phyloP scores from a whole-genome alignment of 2,797 vertebrate species.

The Hirundo rustica region DNA sequence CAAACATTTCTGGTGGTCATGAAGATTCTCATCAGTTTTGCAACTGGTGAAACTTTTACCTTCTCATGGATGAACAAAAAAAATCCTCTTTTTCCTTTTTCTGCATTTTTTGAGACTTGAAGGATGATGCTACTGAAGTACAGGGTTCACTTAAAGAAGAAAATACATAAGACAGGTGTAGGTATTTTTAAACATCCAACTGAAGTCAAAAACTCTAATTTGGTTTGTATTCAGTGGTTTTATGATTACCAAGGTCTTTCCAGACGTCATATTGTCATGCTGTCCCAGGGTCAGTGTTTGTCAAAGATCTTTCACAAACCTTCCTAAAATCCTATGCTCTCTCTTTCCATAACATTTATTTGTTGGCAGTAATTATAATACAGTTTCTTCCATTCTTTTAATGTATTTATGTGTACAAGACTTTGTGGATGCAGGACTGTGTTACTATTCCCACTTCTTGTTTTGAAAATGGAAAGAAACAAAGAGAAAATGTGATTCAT shows the following conservation, averaged over 20 bases:
- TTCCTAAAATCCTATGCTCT: not conserved
- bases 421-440: not conserved
- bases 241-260: not conserved
- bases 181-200: not conserved
- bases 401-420: not conserved
- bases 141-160: not conserved
- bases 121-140: not conserved
- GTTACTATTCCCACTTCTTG: not conserved
- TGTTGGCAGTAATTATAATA: not conserved
- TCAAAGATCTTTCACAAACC: not conserved
- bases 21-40: not conserved
- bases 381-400: not conserved
- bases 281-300: not conserved
- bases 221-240: not conserved
- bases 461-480: not conserved
- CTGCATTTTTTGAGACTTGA: not conserved
- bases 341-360: not conserved
- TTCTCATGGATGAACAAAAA: not conserved
- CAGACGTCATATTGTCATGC: not conserved
- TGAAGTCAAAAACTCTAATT: not conserved
- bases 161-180: fast-evolving
- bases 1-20: not conserved
- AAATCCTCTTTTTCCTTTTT: not conserved
- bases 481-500: not conserved
- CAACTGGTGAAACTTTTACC: not conserved